These are phyloP conservation scores for Chloroclystis v-ata DNA, from an alignment of 2,888 invertebrate species.

Conservation along the genomic window DNA sequence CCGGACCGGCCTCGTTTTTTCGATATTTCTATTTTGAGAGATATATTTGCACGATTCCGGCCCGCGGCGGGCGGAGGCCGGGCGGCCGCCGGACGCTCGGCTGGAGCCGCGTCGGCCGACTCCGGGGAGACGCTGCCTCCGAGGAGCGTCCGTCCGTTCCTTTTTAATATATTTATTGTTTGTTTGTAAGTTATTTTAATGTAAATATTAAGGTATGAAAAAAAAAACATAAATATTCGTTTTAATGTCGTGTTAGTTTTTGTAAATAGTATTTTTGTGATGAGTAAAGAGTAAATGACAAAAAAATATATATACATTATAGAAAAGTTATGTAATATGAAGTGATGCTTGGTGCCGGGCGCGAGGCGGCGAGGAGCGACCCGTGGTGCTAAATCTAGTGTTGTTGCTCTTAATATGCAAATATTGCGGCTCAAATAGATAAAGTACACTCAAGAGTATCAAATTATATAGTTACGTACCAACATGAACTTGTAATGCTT, in stretches of 20 bases:
- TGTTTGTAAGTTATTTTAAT: constrained; percentile 75
- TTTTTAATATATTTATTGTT: constrained; percentile 71
- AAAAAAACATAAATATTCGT: constrained; percentile 59
- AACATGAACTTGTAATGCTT: constrained; percentile 20
- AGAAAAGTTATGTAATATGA: constrained; percentile 25
- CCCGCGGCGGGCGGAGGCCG: constrained; percentile 5
- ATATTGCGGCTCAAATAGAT: constrained; percentile 33
- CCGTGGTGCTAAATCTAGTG: constrained; percentile 29
- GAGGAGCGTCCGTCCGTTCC: constrained; percentile 53
- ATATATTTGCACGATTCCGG: constrained; percentile 2
- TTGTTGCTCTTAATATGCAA: constrained; percentile 31
- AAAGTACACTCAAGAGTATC: constrained; percentile 24
- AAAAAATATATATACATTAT: constrained; percentile 55
- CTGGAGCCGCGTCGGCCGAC: too few species aligned
- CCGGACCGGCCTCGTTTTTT: constrained; percentile 5
- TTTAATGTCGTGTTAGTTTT: constrained; percentile 59
- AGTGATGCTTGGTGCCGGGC: constrained; percentile 33
- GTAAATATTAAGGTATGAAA: constrained; percentile 67
- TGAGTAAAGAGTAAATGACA: constrained; percentile 68
- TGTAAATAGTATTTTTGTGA: constrained; percentile 71
- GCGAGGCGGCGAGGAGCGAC: constrained; percentile 13
- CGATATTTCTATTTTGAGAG: constrained; percentile 11
- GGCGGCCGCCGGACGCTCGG: constrained; percentile 20
- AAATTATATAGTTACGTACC: constrained; percentile 20
- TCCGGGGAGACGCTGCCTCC: constrained; percentile 24